Percentiles rank a stretch among this genome's conserved stretches.
These are phyloP conservation scores for Vanessa atalanta DNA, from an alignment of 1,140 invertebrate species.

Conservation along the genomic window DNA sequence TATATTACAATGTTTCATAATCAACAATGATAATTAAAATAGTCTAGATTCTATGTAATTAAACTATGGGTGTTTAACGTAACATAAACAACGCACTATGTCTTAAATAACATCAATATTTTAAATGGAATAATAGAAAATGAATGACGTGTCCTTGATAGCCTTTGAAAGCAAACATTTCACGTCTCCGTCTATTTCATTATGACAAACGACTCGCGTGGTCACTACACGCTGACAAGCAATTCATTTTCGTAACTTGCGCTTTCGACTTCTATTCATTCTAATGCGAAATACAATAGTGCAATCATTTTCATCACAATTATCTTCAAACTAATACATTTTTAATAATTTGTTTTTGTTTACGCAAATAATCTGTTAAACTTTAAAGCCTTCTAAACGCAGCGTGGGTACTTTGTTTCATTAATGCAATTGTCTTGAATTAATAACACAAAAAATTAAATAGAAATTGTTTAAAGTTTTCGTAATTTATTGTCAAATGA, in stretches of 20 bases:
- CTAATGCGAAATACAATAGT: background rate
- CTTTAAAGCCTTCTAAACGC: background rate
- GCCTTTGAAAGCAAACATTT: background rate
- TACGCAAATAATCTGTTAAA: slow-evolving; percentile 2
- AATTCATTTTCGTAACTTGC: background rate
- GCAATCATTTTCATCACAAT: slow-evolving; percentile 11
- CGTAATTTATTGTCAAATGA: too few relatives aligned
- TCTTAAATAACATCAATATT: background rate
- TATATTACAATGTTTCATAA: too few relatives aligned
- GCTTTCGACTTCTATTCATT: slow-evolving; percentile 1
- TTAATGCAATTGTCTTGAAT: background rate
- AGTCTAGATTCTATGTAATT: too few relatives aligned
- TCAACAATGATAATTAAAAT: too few relatives aligned
- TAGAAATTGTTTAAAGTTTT: too few relatives aligned
- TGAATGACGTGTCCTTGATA: background rate
- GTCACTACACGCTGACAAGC: background rate
- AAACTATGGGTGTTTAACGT: too few relatives aligned
- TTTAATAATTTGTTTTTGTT: slow-evolving; percentile 1
- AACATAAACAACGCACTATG: background rate
- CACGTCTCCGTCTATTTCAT: background rate
- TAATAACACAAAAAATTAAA: too few relatives aligned
- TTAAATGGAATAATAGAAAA: background rate
- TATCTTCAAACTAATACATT: background rate
- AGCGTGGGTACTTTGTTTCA: background rate
- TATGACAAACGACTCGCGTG: slow-evolving; percentile 5